These are phyloP conservation scores for Stegana nigrithorax DNA, from an alignment of 2,888 invertebrate species.

Conservation along the genomic window DNA sequence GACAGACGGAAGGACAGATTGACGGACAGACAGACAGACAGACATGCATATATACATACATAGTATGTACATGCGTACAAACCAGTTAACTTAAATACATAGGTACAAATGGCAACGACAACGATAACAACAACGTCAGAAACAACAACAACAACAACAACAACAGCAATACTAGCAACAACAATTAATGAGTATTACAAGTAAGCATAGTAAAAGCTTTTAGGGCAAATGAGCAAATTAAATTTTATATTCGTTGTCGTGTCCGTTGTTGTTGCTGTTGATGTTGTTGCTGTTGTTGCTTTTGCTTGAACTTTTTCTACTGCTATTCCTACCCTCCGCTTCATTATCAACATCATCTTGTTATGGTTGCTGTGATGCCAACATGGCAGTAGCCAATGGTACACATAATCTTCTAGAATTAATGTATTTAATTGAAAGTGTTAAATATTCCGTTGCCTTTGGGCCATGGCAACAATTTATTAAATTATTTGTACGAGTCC, in stretches of 20 bases:
- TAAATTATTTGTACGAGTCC: constrained; percentile 4
- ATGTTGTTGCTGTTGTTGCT: no score
- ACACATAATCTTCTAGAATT: constrained; percentile 55
- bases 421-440: constrained; percentile 60
- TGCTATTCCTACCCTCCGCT: no score
- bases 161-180: background rate
- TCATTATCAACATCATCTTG: no score
- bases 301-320: no score
- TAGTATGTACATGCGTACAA: constrained; percentile 2
- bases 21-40: constrained; percentile 12
- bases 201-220: constrained; percentile 56
- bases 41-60: background rate
- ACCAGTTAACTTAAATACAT: no score
- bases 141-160: background rate
- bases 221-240: constrained; percentile 61
- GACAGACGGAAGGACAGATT: background rate
- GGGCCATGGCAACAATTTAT: constrained; percentile 29
- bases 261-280: background rate
- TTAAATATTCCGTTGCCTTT: constrained; percentile 42
- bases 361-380: no score
- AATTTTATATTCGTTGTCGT: constrained; percentile 51
- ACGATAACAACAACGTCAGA: no score
- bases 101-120: no score
- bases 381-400: constrained; percentile 15
- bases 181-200: no score